A percentile compares a stretch with the other conserved stretches of the same genome.
Conservation (phyloP, 2,113 vertebrate species). For the Himantopus leucocephalus region DNA sequence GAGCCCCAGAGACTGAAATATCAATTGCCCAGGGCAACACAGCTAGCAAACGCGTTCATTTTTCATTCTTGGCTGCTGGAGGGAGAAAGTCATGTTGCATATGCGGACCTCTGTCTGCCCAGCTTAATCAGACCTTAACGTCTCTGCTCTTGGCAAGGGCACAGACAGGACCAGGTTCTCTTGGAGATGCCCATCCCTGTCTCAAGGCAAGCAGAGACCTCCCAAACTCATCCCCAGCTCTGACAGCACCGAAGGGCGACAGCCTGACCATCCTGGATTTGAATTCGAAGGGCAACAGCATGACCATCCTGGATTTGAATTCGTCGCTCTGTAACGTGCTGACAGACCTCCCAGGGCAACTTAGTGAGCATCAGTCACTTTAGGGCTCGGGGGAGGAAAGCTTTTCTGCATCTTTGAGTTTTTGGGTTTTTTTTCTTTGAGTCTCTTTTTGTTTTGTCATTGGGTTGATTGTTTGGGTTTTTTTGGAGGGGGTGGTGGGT, state of each 20-base stretch:
- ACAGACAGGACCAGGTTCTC: not conserved
- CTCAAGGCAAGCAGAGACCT: not conserved
- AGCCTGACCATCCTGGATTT: not conserved
- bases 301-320: not conserved
- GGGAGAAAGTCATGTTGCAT: not conserved
- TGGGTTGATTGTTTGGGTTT: not conserved
- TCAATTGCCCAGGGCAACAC: not conserved
- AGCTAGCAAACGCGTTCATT: not conserved
- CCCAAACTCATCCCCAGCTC: not conserved
- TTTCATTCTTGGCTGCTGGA: not conserved
- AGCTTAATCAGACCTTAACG: not conserved
- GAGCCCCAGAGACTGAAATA: not conserved
- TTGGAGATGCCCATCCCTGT: not conserved
- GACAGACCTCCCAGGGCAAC: not conserved
- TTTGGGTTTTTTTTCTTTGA: not conserved
- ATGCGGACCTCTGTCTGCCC: not conserved
- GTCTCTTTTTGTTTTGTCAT: not conserved
- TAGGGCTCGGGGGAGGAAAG: not conserved
- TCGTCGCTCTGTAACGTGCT: fast-evolving
- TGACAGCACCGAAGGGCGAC: not conserved
- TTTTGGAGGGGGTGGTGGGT: fast-evolving
- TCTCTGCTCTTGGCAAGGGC: not conserved
- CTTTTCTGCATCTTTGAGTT: not conserved
- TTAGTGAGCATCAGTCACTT: not conserved
- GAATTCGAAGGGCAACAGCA: not conserved